Evolutionary conservation across 2,797 vertebrate species (phyloP), one percentile per base, ranked within the genome.

Genomic region (Sebastes dallii): DNA sequence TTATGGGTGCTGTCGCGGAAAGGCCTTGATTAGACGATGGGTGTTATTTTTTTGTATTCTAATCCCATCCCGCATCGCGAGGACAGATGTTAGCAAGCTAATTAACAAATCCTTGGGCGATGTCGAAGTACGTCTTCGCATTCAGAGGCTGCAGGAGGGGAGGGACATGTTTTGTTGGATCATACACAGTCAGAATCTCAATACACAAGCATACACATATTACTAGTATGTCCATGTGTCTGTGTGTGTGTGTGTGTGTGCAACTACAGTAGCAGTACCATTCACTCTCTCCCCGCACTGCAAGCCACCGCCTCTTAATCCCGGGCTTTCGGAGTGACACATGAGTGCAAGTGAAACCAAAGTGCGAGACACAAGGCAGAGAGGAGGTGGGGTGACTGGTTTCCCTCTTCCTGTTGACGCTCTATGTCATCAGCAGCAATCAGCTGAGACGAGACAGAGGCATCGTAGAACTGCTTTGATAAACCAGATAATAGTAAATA

Each of bases 1-100:
- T 92, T 84, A 68, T 52, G 83, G 72, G 66, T 55, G 75, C 86
- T 75, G 80, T 87, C 59, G 75, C 29, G 39, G 69, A 78, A 75
- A 72, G 86, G 75, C 82, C 82, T 86, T 70, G 88, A 92, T 91
- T 86, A 82, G 78, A 90, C 46, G 81, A 90, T 80, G 76, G 82
- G 84, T 72, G 34, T 82, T 77, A 55, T 76, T 75, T n/a, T 86
- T 87, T 65, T 86, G 76, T 81, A 72, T 80, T 89, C 82, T 85
- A 88, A 88, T 92, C 88, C 91, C 89, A 75, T 83, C 75, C 73
- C 86, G 93, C 91, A 75, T 83, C n/a, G 36, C 83, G 86, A 88
- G 90, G 90, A 95, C 93, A 95, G 92, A 95, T 95, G 94, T 92
- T 88, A 78, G 81, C 77, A 66, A 84, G 83, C 86, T 94, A 95